phyloP scores from a whole-genome alignment of 1,140 invertebrate species.

The Temnothorax curvispinosus region DNA sequence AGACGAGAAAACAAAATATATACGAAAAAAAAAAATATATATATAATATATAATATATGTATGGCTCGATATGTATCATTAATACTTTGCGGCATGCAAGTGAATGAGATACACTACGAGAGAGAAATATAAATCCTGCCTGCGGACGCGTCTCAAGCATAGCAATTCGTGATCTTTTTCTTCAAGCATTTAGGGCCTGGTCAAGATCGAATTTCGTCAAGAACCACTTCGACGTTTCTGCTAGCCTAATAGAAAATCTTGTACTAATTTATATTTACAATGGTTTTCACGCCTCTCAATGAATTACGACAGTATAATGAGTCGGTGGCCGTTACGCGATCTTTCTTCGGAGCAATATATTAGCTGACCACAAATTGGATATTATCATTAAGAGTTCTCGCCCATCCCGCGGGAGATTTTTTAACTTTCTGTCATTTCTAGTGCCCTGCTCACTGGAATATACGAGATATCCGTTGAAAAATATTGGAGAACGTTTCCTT shows the following conservation, averaged over 20 bases:
- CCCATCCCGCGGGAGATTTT: not conserved
- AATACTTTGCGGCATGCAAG: not conserved
- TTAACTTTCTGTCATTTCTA: conserved; percentile 60
- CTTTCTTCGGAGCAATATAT: not conserved
- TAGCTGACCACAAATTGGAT: not conserved
- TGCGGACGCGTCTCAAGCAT: not conserved
- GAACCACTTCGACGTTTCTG: conserved; percentile 68
- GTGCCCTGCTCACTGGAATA: conserved; percentile 64
- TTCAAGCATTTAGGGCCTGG: not conserved
- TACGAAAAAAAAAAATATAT: not conserved
- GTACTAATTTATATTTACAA: conserved; percentile 85
- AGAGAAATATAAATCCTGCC: not conserved
- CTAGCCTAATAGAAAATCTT: conserved; percentile 80
- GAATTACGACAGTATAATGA: conserved; percentile 73
- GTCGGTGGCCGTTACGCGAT: not conserved
- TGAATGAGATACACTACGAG: not conserved
- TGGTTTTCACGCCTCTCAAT: conserved; percentile 78
- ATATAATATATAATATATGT: not conserved
- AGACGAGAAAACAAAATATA: not conserved
- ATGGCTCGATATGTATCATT: not conserved
- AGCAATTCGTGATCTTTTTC: not conserved
- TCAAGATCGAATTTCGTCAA: conserved; percentile 43
- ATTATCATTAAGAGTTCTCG: not conserved
- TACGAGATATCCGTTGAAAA: conserved; percentile 75
- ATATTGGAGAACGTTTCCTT: conserved; percentile 48